phyloP scores from a whole-genome alignment of 2,797 vertebrate genomes.

The Enteromius radiatus region DNA sequence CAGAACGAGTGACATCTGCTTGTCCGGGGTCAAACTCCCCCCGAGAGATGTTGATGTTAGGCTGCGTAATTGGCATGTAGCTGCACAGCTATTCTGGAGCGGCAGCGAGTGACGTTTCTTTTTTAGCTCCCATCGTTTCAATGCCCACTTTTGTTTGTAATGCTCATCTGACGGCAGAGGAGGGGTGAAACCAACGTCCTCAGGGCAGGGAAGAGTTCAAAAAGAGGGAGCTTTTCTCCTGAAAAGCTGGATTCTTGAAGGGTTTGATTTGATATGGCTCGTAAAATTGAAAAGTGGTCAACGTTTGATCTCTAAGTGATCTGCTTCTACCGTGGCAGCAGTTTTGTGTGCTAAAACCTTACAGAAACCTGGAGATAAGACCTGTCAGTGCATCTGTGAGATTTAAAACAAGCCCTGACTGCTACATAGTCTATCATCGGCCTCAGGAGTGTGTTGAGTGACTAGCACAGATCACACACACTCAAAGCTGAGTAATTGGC shows the following conservation, averaged over 20 bases:
- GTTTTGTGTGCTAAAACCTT: background rate
- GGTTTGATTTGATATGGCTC: background rate
- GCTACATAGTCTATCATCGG: slow-evolving; percentile 9
- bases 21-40: slow-evolving; percentile 14
- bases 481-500: background rate
- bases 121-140: slow-evolving; percentile 40
- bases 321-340: background rate
- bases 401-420: slow-evolving; percentile 16
- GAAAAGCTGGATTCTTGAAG: slow-evolving; percentile 22
- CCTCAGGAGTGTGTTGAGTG: slow-evolving; percentile 34
- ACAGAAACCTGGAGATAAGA: background rate
- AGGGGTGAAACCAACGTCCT: slow-evolving; percentile 9
- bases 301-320: background rate
- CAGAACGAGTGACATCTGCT: slow-evolving; percentile 51
- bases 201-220: slow-evolving; percentile 14
- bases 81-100: slow-evolving; percentile 38
- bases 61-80: slow-evolving; percentile 38
- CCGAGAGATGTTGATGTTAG: slow-evolving; percentile 27
- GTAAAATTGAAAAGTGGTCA: background rate
- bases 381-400: slow-evolving; percentile 3
- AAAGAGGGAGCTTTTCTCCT: background rate
- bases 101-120: slow-evolving; percentile 29
- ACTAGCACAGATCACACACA: background rate
- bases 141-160: slow-evolving; percentile 47
- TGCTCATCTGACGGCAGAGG: slow-evolving; percentile 30